Conservation (phyloP, 2,888 invertebrate species). For the Lithophane ornitopus region DNA sequence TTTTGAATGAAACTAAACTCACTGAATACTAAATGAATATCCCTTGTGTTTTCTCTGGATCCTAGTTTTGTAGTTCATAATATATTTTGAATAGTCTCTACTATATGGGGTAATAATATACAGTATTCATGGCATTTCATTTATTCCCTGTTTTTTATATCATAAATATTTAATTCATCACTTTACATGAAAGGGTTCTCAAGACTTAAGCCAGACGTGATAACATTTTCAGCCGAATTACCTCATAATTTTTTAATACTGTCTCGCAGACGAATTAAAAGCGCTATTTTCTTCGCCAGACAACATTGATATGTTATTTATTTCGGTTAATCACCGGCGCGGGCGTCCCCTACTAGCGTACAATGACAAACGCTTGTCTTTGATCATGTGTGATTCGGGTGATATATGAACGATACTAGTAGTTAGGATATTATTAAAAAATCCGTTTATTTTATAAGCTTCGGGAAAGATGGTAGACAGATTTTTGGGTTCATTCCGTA, state of each 20-base stretch:
- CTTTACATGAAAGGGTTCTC: constrained; percentile 33
- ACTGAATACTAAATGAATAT: not conserved
- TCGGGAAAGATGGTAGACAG: not conserved
- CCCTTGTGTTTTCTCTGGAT: not conserved
- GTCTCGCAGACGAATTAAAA: constrained; percentile 28
- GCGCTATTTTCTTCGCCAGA: constrained; percentile 50
- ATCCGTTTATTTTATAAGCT: constrained; percentile 30
- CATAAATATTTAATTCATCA: constrained; percentile 13
- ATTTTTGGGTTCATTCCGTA: constrained; percentile 13
- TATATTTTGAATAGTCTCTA: not conserved
- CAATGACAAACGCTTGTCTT: constrained; percentile 56
- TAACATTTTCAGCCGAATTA: constrained; percentile 30
- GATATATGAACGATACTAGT: constrained; percentile 48
- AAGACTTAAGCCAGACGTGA: constrained; percentile 3
- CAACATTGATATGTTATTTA: constrained; percentile 55
- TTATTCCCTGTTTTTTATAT: constrained; percentile 11
- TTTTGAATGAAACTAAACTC: not conserved
- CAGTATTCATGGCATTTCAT: not conserved
- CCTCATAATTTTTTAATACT: constrained; percentile 34
- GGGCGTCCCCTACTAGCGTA: constrained; percentile 32
- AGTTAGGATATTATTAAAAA: constrained; percentile 41
- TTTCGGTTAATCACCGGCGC: constrained; percentile 54
- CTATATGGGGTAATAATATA: not conserved
- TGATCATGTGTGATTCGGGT: constrained; percentile 54
- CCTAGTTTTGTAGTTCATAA: not conserved